phyloP scores from a whole-genome alignment of 2,113 vertebrate species.

The Anhinga anhinga region DNA sequence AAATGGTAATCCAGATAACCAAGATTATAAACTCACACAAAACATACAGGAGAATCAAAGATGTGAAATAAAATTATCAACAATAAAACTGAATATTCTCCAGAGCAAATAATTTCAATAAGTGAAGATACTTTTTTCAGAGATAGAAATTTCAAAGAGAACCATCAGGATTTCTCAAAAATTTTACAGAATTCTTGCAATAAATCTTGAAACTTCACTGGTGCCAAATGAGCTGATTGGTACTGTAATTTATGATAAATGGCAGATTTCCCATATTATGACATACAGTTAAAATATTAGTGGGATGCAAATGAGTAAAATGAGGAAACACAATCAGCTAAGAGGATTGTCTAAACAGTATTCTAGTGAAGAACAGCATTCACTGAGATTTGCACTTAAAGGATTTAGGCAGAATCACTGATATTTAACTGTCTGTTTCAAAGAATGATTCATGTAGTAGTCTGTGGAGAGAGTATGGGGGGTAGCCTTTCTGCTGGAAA shows the following conservation, averaged over 20 bases:
- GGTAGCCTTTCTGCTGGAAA: not conserved
- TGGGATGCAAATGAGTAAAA: not conserved
- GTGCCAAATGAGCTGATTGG: not conserved
- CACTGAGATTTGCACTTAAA: not conserved
- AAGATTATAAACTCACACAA: not conserved
- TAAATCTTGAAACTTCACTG: not conserved
- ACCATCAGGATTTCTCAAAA: not conserved
- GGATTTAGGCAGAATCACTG: not conserved
- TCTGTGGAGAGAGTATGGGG: not conserved
- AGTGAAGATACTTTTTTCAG: not conserved
- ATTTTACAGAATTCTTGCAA: not conserved
- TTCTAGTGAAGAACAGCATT: not conserved
- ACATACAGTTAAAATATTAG: not conserved
- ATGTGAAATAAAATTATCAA: not conserved
- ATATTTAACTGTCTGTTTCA: not conserved
- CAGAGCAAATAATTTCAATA: not conserved
- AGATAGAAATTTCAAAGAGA: not conserved
- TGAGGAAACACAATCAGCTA: not conserved
- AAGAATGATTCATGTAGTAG: not conserved
- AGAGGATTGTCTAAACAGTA: not conserved
- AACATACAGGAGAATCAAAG: not conserved
- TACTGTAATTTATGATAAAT: not conserved
- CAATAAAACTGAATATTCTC: not conserved
- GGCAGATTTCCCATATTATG: not conserved
- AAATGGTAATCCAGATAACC: not conserved